phyloP scores from a whole-genome alignment of 2,113 vertebrate species.

The Mustela lutreola region DNA sequence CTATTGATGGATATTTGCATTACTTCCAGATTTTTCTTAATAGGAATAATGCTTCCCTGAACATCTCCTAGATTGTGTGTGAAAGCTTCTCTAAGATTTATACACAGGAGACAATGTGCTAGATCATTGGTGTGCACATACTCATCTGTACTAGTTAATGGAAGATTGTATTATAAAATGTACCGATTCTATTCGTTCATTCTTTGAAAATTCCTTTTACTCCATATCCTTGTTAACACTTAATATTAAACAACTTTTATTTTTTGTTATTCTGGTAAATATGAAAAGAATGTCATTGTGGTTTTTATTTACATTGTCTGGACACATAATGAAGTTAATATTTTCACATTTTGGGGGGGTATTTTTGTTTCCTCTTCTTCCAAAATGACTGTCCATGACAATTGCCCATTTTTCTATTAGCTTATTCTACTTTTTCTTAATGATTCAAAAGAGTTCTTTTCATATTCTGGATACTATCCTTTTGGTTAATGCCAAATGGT shows the following conservation, averaged over 20 bases:
- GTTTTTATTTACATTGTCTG: neutral
- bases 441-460: neutral
- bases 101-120: neutral
- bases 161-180: neutral
- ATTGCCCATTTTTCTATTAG: neutral
- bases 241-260: neutral
- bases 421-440: neutral
- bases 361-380: neutral
- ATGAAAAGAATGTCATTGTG: neutral
- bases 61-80: neutral
- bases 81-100: neutral
- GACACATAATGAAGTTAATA: neutral
- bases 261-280: neutral
- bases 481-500: neutral
- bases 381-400: neutral
- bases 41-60: neutral
- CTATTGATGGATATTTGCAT: neutral
- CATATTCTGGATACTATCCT: neutral
- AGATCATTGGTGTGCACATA: neutral
- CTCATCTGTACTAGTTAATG: neutral
- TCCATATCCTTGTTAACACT: neutral
- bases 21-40: neutral
- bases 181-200: neutral
- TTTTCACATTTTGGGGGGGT: neutral
- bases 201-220: neutral